Evolutionary conservation across 2,113 vertebrate species (phyloP), one percentile per base, ranked within the genome.

Genomic region (Heterocephalus glaber): DNA sequence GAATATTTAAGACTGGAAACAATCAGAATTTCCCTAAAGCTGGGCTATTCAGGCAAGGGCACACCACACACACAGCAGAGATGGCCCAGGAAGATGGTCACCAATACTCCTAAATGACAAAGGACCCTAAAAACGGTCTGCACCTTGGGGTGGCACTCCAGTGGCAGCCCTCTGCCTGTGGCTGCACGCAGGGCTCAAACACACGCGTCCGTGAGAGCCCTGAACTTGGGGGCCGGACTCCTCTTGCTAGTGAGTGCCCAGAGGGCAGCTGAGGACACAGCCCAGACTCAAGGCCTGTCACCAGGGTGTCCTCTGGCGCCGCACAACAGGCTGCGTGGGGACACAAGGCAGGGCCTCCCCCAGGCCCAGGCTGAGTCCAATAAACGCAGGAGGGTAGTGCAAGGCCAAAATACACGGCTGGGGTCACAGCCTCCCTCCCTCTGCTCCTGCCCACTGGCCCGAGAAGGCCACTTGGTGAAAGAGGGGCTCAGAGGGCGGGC

Each of bases 1-100:
- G 24, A 81, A 26, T n/a, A 87, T 66, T 70, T 87, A 66, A 93
- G 60, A 44, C 3, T 89, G 35, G 65, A 86, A 92, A 86, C 13
- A 54, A 77, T 33, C 44, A 72, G 16, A 65, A 54, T 49, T 70
- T 86, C 56, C 30, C 70, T 83, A 28, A 65, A 33, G 20, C 60
- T 61, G 63, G 22, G n/a, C 49, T 84, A 92, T 72, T 47, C 5
- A 83, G 81, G 44, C 70, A 81, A 74, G 8, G 47, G 38, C 12
- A 84, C 33, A 80, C 26, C 38, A 65, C 38, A 44, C 7, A 72
- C 20, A 66, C 1, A 56, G 12, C 44, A 76, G 60, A 74, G 33
- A 82, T n/a, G 26, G 65, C 35, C 35, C 7, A 54, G 65, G 16
- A 86, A 70, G 38, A 79, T 1, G 22, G 84, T 14, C 72, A 74